Conservation (phyloP, 2,888 invertebrate genomes). For the Uloborus plumipes region DNA sequence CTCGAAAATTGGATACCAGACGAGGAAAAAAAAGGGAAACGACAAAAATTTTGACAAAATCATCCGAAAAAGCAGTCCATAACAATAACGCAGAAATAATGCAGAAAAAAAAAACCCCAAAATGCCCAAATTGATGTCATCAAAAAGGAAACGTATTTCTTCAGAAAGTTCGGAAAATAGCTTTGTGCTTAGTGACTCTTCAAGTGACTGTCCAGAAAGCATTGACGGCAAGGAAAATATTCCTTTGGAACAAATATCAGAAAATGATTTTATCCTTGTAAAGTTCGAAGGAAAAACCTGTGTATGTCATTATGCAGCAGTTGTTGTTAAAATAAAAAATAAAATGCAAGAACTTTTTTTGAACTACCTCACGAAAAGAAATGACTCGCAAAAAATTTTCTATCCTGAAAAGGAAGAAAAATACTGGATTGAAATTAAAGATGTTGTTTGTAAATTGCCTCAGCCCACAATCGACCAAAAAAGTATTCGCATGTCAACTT, state of each 20-base stretch:
- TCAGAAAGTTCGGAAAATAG: no score
- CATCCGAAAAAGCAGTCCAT: background rate
- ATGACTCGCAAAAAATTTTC: background rate
- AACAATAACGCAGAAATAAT: background rate
- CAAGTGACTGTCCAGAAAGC: no score
- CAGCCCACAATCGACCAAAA: no score
- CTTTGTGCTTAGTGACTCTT: no score
- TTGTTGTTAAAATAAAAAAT: background rate
- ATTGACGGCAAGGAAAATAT: conserved; percentile 5
- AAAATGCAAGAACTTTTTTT: background rate
- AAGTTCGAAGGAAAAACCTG: background rate
- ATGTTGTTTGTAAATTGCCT: background rate
- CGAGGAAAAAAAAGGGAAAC: background rate
- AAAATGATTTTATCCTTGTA: background rate
- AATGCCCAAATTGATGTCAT: background rate
- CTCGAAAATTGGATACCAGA: conserved; percentile 1
- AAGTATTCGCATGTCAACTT: background rate
- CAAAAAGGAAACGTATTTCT: no score
- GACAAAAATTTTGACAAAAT: background rate
- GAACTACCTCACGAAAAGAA: background rate
- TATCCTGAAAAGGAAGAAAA: conserved; percentile 1
- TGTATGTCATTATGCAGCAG: background rate
- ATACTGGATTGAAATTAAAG: conserved; percentile 3
- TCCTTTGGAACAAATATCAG: no score
- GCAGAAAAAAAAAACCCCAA: background rate